A percentile compares a stretch with the other conserved stretches of the same genome.
Evolutionary conservation across 2,113 vertebrate species (phyloP).

Genomic region (Oreotrochilus melanogaster): DNA sequence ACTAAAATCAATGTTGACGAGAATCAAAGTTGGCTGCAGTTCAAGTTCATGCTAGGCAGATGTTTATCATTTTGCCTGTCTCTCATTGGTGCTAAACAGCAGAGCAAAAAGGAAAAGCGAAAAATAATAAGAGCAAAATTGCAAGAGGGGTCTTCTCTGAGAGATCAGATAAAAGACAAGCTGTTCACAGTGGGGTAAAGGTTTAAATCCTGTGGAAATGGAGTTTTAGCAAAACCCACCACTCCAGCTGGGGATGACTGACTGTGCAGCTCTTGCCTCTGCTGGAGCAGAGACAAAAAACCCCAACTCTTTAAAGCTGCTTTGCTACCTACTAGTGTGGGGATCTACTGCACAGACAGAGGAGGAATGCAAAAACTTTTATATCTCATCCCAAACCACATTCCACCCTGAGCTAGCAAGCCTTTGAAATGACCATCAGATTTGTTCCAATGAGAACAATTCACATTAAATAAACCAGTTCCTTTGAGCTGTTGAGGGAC

Average conservation of each 20-base stretch:
- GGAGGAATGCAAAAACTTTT: not conserved
- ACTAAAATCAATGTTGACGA: constrained; percentile 22
- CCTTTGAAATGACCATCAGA: not conserved
- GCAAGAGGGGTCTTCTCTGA: not conserved
- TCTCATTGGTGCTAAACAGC: not conserved
- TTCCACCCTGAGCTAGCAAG: not conserved
- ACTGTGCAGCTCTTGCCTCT: not conserved
- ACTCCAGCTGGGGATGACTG: not conserved
- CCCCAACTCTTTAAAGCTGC: not conserved
- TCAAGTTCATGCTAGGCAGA: constrained; percentile 45
- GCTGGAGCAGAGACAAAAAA: not conserved
- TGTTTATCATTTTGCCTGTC: constrained; percentile 38
- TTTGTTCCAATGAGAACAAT: not conserved
- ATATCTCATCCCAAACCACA: not conserved
- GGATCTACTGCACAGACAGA: not conserved
- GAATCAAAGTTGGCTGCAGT: constrained; percentile 31
- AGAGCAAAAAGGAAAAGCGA: not conserved
- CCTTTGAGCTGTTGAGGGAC: not conserved
- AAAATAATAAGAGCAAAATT: not conserved
- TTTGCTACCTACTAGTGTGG: not conserved
- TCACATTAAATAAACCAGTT: not conserved
- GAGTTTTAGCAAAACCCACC: not conserved
- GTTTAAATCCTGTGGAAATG: not conserved
- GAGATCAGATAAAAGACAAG: not conserved
- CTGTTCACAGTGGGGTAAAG: not conserved